Evolutionary conservation across 2,113 vertebrate species (phyloP).

Genomic region (Dasyurus viverrinus): DNA sequence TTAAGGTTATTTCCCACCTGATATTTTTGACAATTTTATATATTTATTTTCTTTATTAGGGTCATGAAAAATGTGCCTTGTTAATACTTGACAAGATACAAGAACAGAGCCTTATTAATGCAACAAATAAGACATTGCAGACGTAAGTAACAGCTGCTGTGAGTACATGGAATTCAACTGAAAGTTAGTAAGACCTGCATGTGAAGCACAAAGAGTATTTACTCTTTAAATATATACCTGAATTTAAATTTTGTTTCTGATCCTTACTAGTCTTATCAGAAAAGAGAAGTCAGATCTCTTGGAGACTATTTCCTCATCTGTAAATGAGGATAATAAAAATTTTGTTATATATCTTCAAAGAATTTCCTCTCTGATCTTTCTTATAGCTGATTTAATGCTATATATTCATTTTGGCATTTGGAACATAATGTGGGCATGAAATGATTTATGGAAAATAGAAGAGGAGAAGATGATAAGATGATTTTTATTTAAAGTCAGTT

Average conservation of each 20-base stretch:
- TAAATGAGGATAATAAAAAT: background rate
- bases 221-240: background rate
- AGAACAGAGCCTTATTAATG: conserved; percentile 90
- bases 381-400: no score
- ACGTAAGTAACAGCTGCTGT: conserved; percentile 90
- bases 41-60: conserved; percentile 82
- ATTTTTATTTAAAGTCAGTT: no score
- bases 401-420: background rate
- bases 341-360: background rate
- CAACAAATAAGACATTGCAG: conserved; percentile 93
- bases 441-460: no score
- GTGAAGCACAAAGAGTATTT: no score
- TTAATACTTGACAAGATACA: conserved; percentile 95
- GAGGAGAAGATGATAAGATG: background rate
- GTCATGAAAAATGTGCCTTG: conserved; percentile 96
- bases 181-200: no score
- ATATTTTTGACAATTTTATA: conserved; percentile 32
- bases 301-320: background rate
- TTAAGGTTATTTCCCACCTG: conserved; percentile 7
- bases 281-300: background rate
- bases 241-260: background rate
- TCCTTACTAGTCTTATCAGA: background rate
- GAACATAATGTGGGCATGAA: background rate
- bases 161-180: background rate
- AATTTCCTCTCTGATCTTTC: background rate